These are phyloP conservation scores for Tychaedon coryphoeus DNA, from an alignment of 2,113 vertebrate species.

Conservation along the genomic window DNA sequence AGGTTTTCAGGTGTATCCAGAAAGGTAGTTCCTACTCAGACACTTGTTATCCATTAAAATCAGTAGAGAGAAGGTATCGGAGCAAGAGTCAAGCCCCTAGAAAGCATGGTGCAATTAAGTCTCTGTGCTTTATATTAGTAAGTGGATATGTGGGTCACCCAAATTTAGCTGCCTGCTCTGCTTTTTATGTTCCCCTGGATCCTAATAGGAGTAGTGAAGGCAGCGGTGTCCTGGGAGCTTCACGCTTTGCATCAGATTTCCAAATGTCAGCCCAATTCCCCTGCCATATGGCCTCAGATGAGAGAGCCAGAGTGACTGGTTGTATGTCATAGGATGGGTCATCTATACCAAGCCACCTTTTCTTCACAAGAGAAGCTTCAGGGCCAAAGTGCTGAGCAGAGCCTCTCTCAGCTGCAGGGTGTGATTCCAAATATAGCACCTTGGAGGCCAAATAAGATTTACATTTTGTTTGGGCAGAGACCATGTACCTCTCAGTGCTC, in stretches of 20 bases:
- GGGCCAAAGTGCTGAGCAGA: background rate
- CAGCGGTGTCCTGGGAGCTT: background rate
- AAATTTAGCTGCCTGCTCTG: constrained; percentile 1
- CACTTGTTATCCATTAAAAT: background rate
- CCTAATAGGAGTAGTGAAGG: background rate
- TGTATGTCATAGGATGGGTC: background rate
- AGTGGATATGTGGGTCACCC: background rate
- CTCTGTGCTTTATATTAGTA: background rate
- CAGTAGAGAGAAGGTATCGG: background rate
- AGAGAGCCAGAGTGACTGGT: background rate
- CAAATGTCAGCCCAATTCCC: background rate
- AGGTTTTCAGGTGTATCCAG: background rate
- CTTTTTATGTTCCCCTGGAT: background rate
- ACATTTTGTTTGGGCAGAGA: background rate
- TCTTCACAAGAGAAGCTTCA: background rate
- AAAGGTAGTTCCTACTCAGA: background rate
- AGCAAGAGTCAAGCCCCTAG: background rate
- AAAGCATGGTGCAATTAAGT: background rate
- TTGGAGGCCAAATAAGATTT: background rate
- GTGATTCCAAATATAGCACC: background rate
- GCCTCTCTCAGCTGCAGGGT: background rate
- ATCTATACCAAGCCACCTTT: background rate
- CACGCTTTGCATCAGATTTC: background rate
- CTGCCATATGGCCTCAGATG: background rate
- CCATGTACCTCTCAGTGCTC: background rate